Percentiles rank a stretch among this genome's conserved stretches.
Conservation (phyloP, 2,113 vertebrate species). For the Equus quagga region DNA sequence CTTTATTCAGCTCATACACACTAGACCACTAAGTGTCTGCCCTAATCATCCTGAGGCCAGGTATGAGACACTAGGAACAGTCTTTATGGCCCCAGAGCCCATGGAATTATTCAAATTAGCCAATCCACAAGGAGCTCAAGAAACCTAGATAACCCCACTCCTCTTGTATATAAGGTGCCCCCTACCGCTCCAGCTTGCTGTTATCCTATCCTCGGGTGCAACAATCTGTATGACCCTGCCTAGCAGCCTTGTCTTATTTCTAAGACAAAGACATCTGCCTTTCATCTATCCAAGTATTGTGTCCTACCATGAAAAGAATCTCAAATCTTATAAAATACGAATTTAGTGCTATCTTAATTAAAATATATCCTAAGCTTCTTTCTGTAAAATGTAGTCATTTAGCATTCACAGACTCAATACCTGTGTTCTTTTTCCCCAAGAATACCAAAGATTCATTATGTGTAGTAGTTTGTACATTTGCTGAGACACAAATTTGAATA, state of each 20-base stretch:
- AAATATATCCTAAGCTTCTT: neutral
- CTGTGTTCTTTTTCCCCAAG: neutral
- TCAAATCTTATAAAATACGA: conserved; percentile 30
- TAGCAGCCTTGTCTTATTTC: neutral
- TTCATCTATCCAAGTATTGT: neutral
- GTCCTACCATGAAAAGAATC: neutral
- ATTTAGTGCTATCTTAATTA: neutral
- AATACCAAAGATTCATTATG: neutral
- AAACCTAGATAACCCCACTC: neutral
- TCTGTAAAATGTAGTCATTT: conserved; percentile 36
- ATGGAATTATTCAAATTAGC: neutral
- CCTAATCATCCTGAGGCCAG: neutral
- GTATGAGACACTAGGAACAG: neutral
- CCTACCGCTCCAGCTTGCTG: neutral
- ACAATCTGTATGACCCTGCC: neutral
- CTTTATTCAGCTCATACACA: neutral
- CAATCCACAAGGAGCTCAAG: neutral
- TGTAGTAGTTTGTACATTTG: neutral
- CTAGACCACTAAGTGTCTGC: neutral
- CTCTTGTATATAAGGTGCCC: neutral
- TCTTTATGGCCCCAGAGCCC: neutral
- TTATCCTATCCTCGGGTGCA: neutral
- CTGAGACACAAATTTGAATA: conserved; percentile 21
- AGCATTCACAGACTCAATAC: neutral
- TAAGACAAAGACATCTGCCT: neutral